A percentile compares a stretch with the other conserved stretches of the same genome.
These are phyloP conservation scores for Heliconius ethilla DNA, from an alignment of 2,888 invertebrate species.

Conservation along the genomic window DNA sequence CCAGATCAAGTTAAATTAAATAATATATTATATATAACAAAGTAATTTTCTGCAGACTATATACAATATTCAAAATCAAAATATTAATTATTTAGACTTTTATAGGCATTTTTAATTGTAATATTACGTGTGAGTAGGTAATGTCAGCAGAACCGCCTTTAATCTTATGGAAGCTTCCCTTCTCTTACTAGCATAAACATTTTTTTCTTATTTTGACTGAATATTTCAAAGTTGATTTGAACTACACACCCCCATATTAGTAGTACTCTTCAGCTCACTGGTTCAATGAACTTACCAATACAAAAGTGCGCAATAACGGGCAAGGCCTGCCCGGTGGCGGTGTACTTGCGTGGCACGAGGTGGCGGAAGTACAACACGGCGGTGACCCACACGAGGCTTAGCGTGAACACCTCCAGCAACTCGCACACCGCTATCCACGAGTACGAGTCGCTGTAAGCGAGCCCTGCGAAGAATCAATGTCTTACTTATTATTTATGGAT, in stretches of 20 bases:
- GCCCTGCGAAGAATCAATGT: conserved; percentile 3
- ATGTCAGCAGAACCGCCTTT: not conserved
- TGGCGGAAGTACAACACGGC: conserved; percentile 91
- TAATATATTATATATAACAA: too few species aligned
- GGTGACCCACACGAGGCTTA: conserved; percentile 90
- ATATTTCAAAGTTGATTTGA: not conserved
- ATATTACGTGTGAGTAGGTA: not conserved
- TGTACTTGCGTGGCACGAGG: conserved; percentile 88
- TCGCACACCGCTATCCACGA: conserved; percentile 87
- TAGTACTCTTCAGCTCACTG: not conserved
- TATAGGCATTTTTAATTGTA: not conserved
- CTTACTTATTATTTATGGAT: not conserved
- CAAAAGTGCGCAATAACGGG: conserved; percentile 91
- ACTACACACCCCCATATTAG: too few species aligned
- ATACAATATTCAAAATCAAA: too few species aligned
- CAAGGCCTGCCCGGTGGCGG: conserved; percentile 89
- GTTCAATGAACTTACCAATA: conserved; percentile 60
- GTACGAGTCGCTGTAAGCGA: conserved; percentile 73
- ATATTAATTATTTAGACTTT: not conserved
- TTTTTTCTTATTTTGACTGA: not conserved
- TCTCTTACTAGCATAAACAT: not conserved
- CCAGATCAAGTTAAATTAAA: too few species aligned
- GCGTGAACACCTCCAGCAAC: conserved; percentile 87
- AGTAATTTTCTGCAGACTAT: too few species aligned
- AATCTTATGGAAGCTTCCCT: not conserved